phyloP scores from a whole-genome alignment of 2,888 invertebrate species.

The Cantharis nigra region DNA sequence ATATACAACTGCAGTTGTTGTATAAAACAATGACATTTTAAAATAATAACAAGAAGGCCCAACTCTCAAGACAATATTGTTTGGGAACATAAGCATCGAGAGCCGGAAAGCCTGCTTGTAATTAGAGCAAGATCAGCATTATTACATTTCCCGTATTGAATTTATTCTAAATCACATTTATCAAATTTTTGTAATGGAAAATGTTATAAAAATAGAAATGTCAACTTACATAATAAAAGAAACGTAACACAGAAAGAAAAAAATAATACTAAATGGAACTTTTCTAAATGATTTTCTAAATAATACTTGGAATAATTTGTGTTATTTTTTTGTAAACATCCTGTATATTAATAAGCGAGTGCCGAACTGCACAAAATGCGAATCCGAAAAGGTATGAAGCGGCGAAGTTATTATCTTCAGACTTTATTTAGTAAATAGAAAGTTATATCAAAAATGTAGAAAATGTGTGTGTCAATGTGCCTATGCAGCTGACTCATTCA shows the following conservation, averaged over 20 bases:
- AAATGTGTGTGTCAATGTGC: slow-evolving; percentile 14
- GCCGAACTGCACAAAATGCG: neutral
- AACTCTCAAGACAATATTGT: neutral
- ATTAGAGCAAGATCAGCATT: neutral
- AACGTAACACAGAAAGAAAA: neutral
- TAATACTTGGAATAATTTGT: neutral
- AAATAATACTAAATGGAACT: neutral
- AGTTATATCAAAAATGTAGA: slow-evolving; percentile 28
- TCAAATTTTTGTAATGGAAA: neutral
- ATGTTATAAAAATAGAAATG: neutral
- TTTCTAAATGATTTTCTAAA: neutral
- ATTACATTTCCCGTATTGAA: neutral
- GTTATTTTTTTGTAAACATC: neutral
- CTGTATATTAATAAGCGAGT: neutral
- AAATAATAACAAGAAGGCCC: neutral
- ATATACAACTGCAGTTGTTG: neutral
- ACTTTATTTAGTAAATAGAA: slow-evolving; percentile 5
- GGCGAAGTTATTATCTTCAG: slow-evolving; percentile 1
- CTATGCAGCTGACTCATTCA: slow-evolving; percentile 11
- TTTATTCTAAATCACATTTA: neutral
- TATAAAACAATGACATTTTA: neutral
- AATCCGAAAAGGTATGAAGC: neutral
- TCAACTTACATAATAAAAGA: neutral
- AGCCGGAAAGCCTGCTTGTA: neutral
- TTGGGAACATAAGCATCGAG: neutral